Evolutionary conservation across 2,888 invertebrate species (phyloP).

Genomic region (Atethmia centrago): DNA sequence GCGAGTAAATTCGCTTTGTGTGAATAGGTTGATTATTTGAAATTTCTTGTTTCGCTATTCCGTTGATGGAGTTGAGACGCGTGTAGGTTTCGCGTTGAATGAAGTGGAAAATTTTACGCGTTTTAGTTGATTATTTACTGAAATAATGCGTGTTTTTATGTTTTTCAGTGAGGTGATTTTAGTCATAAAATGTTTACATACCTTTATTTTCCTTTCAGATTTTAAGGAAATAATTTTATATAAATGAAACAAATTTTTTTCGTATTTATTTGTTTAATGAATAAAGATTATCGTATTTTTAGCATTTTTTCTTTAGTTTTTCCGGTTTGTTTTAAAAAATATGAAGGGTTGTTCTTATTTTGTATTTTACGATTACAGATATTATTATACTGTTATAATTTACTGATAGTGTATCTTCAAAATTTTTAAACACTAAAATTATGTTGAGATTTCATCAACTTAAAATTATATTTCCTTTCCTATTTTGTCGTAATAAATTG

Average conservation of each 20-base stretch:
- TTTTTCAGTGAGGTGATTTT: background rate
- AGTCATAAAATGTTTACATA: background rate
- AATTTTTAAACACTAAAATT: too few relatives aligned
- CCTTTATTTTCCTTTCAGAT: background rate
- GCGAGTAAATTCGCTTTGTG: slow-evolving; percentile 87
- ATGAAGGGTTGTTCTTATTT: background rate
- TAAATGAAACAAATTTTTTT: too few relatives aligned
- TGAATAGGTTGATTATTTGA: slow-evolving; percentile 88
- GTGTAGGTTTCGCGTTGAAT: slow-evolving; percentile 57
- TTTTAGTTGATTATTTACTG: slow-evolving; percentile 36
- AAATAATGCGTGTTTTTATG: background rate
- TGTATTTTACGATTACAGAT: background rate
- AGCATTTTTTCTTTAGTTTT: background rate
- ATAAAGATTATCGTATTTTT: background rate
- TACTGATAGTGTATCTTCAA: background rate
- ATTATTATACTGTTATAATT: background rate
- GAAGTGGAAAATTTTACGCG: slow-evolving; percentile 65
- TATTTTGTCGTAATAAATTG: slow-evolving; percentile 2
- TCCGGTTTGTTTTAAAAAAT: background rate
- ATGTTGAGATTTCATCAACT: too few relatives aligned
- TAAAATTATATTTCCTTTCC: background rate
- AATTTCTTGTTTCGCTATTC: slow-evolving; percentile 81
- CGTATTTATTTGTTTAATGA: background rate
- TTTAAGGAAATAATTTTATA: background rate
- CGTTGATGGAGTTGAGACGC: slow-evolving; percentile 69